Evolutionary conservation across 2,113 vertebrate species (phyloP).

Genomic region (Orientallactaga bullata): DNA sequence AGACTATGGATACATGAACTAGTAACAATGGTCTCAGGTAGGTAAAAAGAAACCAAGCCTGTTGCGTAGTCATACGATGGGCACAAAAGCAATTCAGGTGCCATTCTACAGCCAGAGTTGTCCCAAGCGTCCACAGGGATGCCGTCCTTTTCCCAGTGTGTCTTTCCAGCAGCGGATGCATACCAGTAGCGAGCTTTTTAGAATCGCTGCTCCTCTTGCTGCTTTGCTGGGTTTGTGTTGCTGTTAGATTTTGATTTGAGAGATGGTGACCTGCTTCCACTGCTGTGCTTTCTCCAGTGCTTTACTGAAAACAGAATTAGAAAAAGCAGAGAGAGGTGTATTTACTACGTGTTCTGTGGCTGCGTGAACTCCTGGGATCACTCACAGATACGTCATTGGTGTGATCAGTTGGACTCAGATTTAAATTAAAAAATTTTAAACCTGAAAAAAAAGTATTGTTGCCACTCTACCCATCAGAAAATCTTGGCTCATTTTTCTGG

Average conservation of each 20-base stretch:
- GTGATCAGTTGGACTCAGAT: background rate
- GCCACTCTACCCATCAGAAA: background rate
- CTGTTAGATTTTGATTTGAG: background rate
- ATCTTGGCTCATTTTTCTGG: background rate
- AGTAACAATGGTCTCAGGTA: background rate
- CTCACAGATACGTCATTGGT: background rate
- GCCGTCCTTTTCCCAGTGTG: fast-evolving
- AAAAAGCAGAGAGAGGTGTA: background rate
- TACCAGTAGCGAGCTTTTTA: background rate
- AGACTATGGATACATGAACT: background rate
- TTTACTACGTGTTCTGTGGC: background rate
- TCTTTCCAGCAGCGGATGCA: background rate
- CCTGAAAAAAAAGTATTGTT: background rate
- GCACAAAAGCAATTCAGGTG: background rate
- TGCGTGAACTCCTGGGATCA: background rate
- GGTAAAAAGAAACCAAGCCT: background rate
- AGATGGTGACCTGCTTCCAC: background rate
- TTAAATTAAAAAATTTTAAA: background rate
- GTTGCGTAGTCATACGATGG: background rate
- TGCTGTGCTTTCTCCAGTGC: background rate
- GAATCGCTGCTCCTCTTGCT: background rate
- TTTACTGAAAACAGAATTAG: background rate
- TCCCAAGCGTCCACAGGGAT: background rate
- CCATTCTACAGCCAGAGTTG: background rate
- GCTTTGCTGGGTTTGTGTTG: background rate